Percentiles rank a stretch among this genome's conserved stretches.
These are phyloP conservation scores for Chironomus tepperi DNA, from an alignment of 1,140 invertebrate species.

Conservation along the genomic window DNA sequence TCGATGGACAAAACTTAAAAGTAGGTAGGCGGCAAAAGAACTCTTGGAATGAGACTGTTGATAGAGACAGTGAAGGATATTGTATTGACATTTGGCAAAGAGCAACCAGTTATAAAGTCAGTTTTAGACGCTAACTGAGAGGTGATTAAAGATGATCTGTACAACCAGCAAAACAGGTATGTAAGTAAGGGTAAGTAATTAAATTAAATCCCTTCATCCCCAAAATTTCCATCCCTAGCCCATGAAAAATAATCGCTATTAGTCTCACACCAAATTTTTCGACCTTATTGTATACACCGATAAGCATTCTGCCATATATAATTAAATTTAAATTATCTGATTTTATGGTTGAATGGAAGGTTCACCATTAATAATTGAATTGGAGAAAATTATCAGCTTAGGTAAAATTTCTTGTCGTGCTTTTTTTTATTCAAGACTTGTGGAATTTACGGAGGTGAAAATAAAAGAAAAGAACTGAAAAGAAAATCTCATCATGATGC, in stretches of 20 bases:
- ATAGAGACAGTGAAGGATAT: too few relatives aligned
- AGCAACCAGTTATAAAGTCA: too few relatives aligned
- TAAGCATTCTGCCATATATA: not conserved
- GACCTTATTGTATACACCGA: not conserved
- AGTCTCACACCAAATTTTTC: not conserved
- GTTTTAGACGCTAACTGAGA: too few relatives aligned
- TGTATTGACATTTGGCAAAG: too few relatives aligned
- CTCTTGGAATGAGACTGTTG: too few relatives aligned
- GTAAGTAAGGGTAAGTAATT: too few relatives aligned
- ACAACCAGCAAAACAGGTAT: too few relatives aligned
- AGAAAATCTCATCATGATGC: not conserved
- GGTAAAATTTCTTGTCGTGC: not conserved
- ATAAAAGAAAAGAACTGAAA: not conserved
- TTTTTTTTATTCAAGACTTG: not conserved
- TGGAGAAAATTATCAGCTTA: constrained; percentile 1
- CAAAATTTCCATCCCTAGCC: not conserved
- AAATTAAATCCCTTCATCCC: not conserved
- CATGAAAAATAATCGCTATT: not conserved
- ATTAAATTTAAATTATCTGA: constrained; percentile 24
- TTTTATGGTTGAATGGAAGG: constrained; percentile 14
- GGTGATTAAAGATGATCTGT: too few relatives aligned
- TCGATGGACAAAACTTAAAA: too few relatives aligned
- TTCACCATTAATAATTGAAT: constrained; percentile 22
- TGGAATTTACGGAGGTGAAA: not conserved
- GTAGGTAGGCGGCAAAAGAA: too few relatives aligned